Percentiles rank a stretch among this genome's conserved stretches.
phyloP scores from a whole-genome alignment of 2,888 invertebrate genomes.

The Arrhopalites spinosus region DNA sequence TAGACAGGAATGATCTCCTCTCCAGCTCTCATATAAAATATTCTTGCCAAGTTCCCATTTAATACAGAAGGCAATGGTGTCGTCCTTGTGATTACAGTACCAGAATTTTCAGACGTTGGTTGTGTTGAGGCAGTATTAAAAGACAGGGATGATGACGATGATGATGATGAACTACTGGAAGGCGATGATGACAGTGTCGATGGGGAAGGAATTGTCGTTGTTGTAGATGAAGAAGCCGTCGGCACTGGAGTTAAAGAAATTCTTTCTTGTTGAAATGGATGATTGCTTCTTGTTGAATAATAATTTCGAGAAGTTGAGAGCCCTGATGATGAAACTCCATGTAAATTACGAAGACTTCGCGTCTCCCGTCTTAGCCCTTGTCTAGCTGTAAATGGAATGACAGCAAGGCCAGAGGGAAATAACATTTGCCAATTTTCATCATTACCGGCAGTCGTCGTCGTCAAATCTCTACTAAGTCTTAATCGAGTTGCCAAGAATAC shows the following conservation, averaged over 20 bases:
- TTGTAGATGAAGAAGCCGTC: background rate
- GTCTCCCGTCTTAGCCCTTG: slow-evolving; percentile 42
- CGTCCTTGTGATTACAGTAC: background rate
- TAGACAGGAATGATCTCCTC: slow-evolving; percentile 54
- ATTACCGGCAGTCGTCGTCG: background rate
- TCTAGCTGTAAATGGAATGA: slow-evolving; percentile 36
- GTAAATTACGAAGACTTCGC: background rate
- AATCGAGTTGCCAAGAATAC: slow-evolving; percentile 46
- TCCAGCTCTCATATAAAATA: slow-evolving; percentile 48
- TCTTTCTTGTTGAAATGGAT: slow-evolving; percentile 7
- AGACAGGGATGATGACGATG: background rate
- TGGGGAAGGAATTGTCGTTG: background rate
- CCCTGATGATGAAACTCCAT: background rate
- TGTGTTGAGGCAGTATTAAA: background rate
- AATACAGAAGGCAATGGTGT: slow-evolving; percentile 39
- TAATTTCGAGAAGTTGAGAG: too few relatives aligned
- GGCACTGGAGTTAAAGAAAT: background rate
- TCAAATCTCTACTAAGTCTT: slow-evolving; percentile 1
- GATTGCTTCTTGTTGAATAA: slow-evolving; percentile 4
- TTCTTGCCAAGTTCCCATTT: slow-evolving; percentile 44
- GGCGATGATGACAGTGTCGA: background rate
- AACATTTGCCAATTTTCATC: slow-evolving; percentile 47
- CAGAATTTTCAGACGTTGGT: slow-evolving; percentile 3
- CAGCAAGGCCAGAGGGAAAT: slow-evolving; percentile 48
- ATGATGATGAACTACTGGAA: background rate